Evolutionary conservation across 92 coral and sea anemone species (phyloP).

Genomic region (Heliopora coerulea): DNA sequence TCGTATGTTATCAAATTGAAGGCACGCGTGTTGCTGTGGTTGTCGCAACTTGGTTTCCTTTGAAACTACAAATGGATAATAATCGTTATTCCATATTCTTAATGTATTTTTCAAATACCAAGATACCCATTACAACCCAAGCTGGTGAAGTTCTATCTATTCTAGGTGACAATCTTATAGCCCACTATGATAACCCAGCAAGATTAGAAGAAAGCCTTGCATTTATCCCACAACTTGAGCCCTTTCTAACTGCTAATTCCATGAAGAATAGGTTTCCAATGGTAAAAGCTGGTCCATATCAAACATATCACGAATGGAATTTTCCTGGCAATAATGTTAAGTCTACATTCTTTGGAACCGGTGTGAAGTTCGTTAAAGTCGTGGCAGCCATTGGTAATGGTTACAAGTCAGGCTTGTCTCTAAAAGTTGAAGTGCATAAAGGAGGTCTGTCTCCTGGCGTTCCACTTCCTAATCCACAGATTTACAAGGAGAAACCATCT

Average conservation of each 20-base stretch:
- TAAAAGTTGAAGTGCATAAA: conserved; percentile 33
- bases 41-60: conserved; percentile 47
- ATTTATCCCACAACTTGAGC: no score
- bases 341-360: no score
- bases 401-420: conserved; percentile 28
- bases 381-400: conserved; percentile 43
- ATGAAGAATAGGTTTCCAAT: no score
- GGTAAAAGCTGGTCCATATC: conserved; percentile 21
- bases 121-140: no score
- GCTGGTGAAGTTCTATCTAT: no score
- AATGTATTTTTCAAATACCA: no score
- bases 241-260: no score
- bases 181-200: no score
- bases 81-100: no score
- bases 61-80: conserved; percentile 42
- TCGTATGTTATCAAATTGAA: conserved; percentile 43
- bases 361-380: conserved; percentile 31
- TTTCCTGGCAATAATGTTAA: no score
- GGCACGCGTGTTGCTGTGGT: conserved; percentile 30
- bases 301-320: conserved; percentile 39
- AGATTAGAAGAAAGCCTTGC: no score
- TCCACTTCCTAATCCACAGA: conserved; percentile 24
- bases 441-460: conserved; percentile 12
- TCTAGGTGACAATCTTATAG: no score
- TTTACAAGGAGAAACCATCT: conserved; percentile 44